Percentiles rank a stretch among this genome's conserved stretches.
phyloP scores from a whole-genome alignment of 2,888 invertebrate species.

The Drosophila hamatofila region DNA sequence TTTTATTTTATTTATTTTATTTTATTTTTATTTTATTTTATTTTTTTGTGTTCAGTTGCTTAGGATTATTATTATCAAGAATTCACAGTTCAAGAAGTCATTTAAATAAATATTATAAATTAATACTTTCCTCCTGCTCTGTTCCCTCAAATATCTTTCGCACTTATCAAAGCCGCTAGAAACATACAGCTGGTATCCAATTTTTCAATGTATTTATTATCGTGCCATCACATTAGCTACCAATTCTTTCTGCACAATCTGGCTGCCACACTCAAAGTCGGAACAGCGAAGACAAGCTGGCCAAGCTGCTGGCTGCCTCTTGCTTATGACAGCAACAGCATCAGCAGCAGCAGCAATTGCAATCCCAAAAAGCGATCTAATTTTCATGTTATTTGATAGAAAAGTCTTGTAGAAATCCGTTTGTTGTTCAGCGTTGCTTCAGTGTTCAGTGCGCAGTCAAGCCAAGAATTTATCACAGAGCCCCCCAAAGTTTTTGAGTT shows the following conservation, averaged over 20 bases:
- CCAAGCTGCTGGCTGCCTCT: conserved; percentile 28
- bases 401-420: conserved; percentile 63
- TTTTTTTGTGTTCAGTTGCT: too few relatives aligned
- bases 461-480: conserved; percentile 73
- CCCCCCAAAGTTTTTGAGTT: conserved; percentile 36
- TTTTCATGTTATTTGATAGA: conserved; percentile 79
- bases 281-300: conserved; percentile 15
- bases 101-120: not conserved
- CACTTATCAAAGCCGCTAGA: not conserved
- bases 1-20: too few relatives aligned
- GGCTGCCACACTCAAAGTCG: conserved; percentile 18
- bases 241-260: conserved; percentile 36
- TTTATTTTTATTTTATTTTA: too few relatives aligned
- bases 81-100: not conserved
- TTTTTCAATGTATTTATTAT: conserved; percentile 27
- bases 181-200: conserved; percentile 1
- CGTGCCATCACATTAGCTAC: conserved; percentile 15
- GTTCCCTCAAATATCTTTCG: not conserved
- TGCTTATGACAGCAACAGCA: conserved; percentile 17
- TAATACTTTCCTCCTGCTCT: not conserved
- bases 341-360: conserved; percentile 13
- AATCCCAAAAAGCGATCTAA: conserved; percentile 68
- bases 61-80: too few relatives aligned
- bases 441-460: conserved; percentile 42
- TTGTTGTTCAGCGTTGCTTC: conserved; percentile 37